These are phyloP conservation scores for Antidorcas marsupialis DNA, from an alignment of 2,113 vertebrate genomes.

Conservation along the genomic window DNA sequence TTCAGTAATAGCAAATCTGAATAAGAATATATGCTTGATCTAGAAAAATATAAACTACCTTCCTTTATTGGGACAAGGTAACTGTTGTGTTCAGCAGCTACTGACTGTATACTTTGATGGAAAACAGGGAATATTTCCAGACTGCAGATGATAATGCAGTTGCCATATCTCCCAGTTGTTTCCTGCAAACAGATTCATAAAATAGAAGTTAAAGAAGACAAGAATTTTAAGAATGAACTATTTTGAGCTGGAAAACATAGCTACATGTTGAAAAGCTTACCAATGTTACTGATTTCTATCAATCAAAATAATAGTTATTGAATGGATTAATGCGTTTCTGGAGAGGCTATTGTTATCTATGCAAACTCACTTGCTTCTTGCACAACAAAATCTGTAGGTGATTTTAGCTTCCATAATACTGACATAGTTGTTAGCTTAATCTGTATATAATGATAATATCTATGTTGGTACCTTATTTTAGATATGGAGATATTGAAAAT, in stretches of 20 bases:
- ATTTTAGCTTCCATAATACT: background rate
- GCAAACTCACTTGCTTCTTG: background rate
- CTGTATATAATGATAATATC: background rate
- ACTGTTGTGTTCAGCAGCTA: background rate
- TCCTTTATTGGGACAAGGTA: background rate
- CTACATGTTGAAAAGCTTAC: background rate
- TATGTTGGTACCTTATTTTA: background rate
- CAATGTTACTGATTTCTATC: background rate
- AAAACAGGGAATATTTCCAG: background rate
- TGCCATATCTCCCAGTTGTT: background rate
- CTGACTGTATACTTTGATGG: background rate
- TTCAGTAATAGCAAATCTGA: background rate
- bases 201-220: background rate
- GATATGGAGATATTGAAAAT: background rate
- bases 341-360: background rate
- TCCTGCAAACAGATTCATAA: background rate
- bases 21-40: background rate
- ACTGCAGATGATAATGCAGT: background rate
- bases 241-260: background rate
- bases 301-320: background rate
- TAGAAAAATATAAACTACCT: background rate
- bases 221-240: background rate
- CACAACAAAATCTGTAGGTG: background rate
- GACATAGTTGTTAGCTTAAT: background rate
- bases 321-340: background rate